Base-by-base conservation (phyloP, 2,797 vertebrate species). In the Huso huso region DNA sequence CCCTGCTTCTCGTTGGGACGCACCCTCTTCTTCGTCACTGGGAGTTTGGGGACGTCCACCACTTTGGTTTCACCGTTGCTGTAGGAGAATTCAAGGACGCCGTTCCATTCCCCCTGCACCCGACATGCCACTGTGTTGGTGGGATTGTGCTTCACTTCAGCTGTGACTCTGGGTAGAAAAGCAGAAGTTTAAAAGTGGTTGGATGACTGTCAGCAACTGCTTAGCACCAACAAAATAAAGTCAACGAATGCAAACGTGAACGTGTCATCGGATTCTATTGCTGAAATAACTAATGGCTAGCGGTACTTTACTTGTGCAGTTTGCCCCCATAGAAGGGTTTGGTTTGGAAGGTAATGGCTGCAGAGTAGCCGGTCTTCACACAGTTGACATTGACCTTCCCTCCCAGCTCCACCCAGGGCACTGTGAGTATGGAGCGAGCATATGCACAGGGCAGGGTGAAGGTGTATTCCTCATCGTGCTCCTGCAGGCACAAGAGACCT, bases 251-350 rank as follows among this genome's bases (percentile, higher is more conserved):
- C 18, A 10, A 52, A 55, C 53, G 48, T 51, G n/a, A 13, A 1
- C n/a, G 48, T 12, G 37, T 37, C 49, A 70, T 37, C 70, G 49
- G 49, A 70, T 8, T 68, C 23, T 37, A 67, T 70, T 69, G 65
- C 69, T 37, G 13, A 73, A 79, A 73, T 51, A 63, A 48, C 71
- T 65, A 74, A 74, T 66, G 8, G 62, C n/a, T 51, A 50, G 51
- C 23, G 12, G 0, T 61, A 69, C 83, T 18, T 83, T 81, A 98
- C 97, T 94, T 93, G 87, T 99, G 96, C 61, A 99, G 78, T 78
- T 94, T 99, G 70, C 97, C 97, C 11, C 97, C 97, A 0, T 99
- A 99, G 76, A 99, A 99, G 0, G 97, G 97, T 74, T 99, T 99
- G 1, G 97, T 99, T 77, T 99, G 97, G 73, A 99, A 99, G 61